phyloP scores from a whole-genome alignment of 1,140 invertebrate species.

The Neuroterus valhalla region DNA sequence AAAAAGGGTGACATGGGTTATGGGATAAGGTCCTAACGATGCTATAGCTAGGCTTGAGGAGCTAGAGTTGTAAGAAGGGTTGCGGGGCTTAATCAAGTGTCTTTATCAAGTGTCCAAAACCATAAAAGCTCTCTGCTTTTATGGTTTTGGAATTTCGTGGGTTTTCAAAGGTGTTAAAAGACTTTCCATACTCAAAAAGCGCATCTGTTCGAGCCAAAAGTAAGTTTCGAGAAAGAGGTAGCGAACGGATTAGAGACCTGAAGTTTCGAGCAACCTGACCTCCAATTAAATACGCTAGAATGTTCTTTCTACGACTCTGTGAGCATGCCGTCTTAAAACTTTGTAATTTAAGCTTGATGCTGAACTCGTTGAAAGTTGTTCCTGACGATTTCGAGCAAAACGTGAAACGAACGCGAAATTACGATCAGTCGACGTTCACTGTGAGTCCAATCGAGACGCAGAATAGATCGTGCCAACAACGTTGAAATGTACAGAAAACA shows the following conservation, averaged over 20 bases:
- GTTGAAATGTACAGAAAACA: neutral
- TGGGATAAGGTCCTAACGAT: too few relatives aligned
- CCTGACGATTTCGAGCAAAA: constrained; percentile 5
- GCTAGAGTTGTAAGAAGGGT: too few relatives aligned
- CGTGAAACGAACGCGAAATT: constrained; percentile 28
- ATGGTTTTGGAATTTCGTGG: too few relatives aligned
- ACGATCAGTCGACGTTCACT: neutral
- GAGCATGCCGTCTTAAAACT: constrained; percentile 14
- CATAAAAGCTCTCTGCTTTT: too few relatives aligned
- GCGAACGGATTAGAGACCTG: constrained; percentile 16
- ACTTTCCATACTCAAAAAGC: too few relatives aligned
- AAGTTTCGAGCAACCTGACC: constrained; percentile 19
- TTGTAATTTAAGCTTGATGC: constrained; percentile 14
- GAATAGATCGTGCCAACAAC: neutral
- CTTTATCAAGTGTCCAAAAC: too few relatives aligned
- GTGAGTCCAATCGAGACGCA: neutral
- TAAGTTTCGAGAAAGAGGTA: neutral
- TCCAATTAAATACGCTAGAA: constrained; percentile 7
- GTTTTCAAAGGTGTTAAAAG: too few relatives aligned
- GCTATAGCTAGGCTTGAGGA: too few relatives aligned
- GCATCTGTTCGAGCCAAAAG: too few relatives aligned
- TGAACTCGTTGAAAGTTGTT: constrained; percentile 15
- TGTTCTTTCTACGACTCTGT: neutral
- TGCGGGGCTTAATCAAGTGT: too few relatives aligned
- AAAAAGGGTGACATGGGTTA: too few relatives aligned